phyloP scores from a whole-genome alignment of 2,888 invertebrate genomes.

The Malachius bipustulatus region DNA sequence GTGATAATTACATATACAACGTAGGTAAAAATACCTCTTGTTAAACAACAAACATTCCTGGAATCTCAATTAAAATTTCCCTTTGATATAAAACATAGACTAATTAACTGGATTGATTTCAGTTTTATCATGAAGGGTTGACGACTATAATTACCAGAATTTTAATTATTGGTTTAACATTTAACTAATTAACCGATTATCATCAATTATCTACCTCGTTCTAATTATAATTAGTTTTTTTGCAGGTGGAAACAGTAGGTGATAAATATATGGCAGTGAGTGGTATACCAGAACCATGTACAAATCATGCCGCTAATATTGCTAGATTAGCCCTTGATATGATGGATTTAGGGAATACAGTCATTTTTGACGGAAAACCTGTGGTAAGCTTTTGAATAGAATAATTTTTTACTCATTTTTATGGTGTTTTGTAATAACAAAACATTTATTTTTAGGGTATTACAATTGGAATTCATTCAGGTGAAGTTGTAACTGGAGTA shows the following conservation, averaged over 20 bases:
- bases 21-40: no score
- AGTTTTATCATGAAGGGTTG: no score
- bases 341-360: slow-evolving; percentile 86
- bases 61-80: no score
- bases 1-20: no score
- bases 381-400: slow-evolving; percentile 64
- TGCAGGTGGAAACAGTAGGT: slow-evolving; percentile 95
- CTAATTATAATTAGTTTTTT: no score
- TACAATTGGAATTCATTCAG: slow-evolving; percentile 88
- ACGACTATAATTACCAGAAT: no score
- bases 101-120: no score
- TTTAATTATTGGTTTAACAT: no score
- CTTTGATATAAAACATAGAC: no score
- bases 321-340: slow-evolving; percentile 83
- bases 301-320: slow-evolving; percentile 83
- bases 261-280: slow-evolving; percentile 98
- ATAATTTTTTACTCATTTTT: neutral
- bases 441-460: slow-evolving; percentile 75
- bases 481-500: slow-evolving; percentile 89
- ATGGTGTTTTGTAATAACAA: no score
- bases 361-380: slow-evolving; percentile 75
- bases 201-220: no score
- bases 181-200: slow-evolving; percentile 1
- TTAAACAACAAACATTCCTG: no score
- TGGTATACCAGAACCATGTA: slow-evolving; percentile 84